Evolutionary conservation across 2,797 vertebrate genomes (phyloP), one percentile per base, ranked within the genome.

Genomic region (Alca torda): DNA sequence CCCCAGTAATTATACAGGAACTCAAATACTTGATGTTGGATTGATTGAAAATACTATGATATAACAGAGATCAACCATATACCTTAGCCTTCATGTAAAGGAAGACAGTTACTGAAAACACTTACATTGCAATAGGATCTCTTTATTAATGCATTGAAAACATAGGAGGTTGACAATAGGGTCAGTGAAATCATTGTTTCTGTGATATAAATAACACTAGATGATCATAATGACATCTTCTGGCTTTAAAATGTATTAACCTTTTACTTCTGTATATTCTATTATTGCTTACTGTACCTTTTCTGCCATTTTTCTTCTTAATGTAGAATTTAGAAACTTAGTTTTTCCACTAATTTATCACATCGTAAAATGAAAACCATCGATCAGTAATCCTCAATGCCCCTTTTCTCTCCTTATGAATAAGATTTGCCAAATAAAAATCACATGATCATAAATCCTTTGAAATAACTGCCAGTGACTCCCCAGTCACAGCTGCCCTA

Each of bases 161-260:
- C 15, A 37, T 0, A 0, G 7, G 24, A 79, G 37, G 25, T 51
- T 51, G 50, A 51, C 30, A 81, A 28, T 9, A 10, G 12, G 23
- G 39, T 59, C 78, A 76, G 39, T 51, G 23, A 90, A 81, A 85
- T 77, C 2, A 43, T 8, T 51, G 33, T 35, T 90, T 84, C 12
- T 45, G 23, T 74, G 31, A 5, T 11, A 88, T 5, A 77, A 6
- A n/a, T 53, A 92, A 70, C 3, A 39, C 51, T 23, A 67, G 28
- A 21, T 57, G 13, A 86, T n/a, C 35, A 70, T 21, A 56, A 68
- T 8, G 20, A 75, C 25, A 69, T 43, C 21, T 74, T 63, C 37
- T n/a, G 6, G 9, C 37, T 93, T 78, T 81, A 65, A 90, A 93
- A 84, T n/a, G 17, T 3, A 88, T 50, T 69, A 81, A 74, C 6